Evolutionary conservation across 1,140 invertebrate species (phyloP).

Genomic region (Octopus bimaculoides): DNA sequence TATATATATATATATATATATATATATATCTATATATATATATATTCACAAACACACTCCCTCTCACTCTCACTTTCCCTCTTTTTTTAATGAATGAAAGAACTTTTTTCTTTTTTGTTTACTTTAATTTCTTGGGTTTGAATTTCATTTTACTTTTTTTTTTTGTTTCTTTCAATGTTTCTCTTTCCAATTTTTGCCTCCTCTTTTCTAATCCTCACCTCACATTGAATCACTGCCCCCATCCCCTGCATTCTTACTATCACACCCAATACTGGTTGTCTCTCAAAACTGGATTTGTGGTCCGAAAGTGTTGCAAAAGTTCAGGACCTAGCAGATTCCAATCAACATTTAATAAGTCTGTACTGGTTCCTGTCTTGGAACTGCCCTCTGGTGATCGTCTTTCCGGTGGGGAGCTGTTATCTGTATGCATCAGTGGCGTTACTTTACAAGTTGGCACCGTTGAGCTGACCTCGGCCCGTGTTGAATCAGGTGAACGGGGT

Average conservation of each 20-base stretch:
- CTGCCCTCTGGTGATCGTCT: conserved; percentile 19
- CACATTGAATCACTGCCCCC: neutral
- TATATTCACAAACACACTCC: too few relatives aligned
- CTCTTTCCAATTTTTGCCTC: neutral
- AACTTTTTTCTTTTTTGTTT: too few relatives aligned
- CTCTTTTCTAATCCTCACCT: neutral
- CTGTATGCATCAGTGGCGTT: conserved; percentile 34
- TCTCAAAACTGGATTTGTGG: conserved; percentile 40
- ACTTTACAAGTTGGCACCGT: conserved; percentile 46
- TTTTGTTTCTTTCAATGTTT: neutral
- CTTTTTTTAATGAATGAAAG: too few relatives aligned
- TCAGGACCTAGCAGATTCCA: conserved; percentile 45
- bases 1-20: too few relatives aligned
- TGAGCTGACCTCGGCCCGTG: conserved; percentile 37
- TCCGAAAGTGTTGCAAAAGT: conserved; percentile 42
- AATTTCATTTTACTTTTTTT: neutral
- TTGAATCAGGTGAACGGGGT: conserved; percentile 35
- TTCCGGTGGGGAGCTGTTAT: conserved; percentile 8
- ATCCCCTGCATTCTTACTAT: conserved; percentile 1
- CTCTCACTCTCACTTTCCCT: too few relatives aligned
- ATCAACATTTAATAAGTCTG: conserved; percentile 37
- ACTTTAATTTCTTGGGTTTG: neutral
- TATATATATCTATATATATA: too few relatives aligned
- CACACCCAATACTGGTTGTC: conserved; percentile 49
- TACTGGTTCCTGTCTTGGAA: conserved; percentile 31